Conservation (phyloP, 2,797 vertebrate species). For the Lophotriccus pileatus region DNA sequence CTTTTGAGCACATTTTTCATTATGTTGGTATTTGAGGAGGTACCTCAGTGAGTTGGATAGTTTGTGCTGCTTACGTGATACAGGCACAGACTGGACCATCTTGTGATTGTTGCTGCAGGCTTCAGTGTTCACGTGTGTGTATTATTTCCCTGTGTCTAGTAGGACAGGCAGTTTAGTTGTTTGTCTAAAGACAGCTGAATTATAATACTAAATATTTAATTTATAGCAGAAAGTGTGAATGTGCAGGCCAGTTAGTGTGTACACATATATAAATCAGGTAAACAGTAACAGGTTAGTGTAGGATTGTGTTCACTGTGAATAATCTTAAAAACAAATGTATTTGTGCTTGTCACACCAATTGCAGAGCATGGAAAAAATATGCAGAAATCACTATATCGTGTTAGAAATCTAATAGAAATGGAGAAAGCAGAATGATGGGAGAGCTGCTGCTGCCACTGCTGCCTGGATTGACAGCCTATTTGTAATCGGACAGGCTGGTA, state of each 20-base stretch:
- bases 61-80: neutral
- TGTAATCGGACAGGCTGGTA: conserved; percentile 64
- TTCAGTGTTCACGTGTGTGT: conserved; percentile 23
- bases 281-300: conserved; percentile 55
- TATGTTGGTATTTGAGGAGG: conserved; percentile 3
- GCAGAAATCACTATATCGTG: conserved; percentile 50
- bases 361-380: conserved; percentile 21
- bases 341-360: conserved; percentile 48
- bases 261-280: conserved; percentile 37
- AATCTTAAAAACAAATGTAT: conserved; percentile 57
- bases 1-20: neutral
- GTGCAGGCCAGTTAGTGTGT: conserved; percentile 49
- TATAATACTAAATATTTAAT: conserved; percentile 50
- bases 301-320: conserved; percentile 45
- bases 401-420: conserved; percentile 65
- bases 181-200: conserved; percentile 63
- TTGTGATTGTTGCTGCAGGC: conserved; percentile 18
- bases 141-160: conserved; percentile 25
- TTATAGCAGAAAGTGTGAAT: conserved; percentile 44
- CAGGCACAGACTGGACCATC: conserved; percentile 7
- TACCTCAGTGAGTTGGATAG: neutral
- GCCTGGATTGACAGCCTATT: conserved; percentile 70
- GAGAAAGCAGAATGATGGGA: conserved; percentile 53
- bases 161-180: conserved; percentile 44
- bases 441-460: conserved; percentile 64